Base-by-base conservation (phyloP, 2,113 vertebrate species). In the Cephalopholis sonnerati region DNA sequence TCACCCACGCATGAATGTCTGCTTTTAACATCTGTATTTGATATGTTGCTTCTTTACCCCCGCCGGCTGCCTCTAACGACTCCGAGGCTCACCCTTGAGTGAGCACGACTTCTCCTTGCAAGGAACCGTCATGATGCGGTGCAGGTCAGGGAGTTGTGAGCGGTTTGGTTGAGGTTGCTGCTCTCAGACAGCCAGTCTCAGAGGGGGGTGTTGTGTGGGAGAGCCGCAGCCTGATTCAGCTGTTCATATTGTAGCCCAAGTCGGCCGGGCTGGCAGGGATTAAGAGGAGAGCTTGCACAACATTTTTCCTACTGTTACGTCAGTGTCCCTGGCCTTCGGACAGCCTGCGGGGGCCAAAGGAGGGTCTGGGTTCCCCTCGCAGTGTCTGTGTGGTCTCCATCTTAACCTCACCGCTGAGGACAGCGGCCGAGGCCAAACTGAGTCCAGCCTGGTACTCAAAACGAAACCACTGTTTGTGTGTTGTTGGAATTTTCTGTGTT, bases 311-410 rank as follows among this genome's bases (percentile, higher is more conserved):
- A 80, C 82, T 46, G 69, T 92, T 83, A 77, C 70, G 81, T 93
- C 87, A 69, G 67, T 63, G 83, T 91, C 80, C 82, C 74, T 89
- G 86, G 84, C 72, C 87, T 66, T 25, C 22, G 51, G 71, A 77
- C 74, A 59, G 79, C 44, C 76, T 48, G 63, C 17, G 1, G 53
- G 63, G 87, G 76, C 77, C 63, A 74, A 62, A 64, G 15, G 61
- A 83, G 70, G 82, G n/a, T 78, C 81, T 27, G 71, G 84, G 87
- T 82, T 87, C 53, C 80, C 84, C 74, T 75, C 20, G 54, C 70
- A 70, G 54, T 44, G 65, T 78, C 70, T 91, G 90, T 93, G 91
- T 92, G 92, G 91, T 94, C 92, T 81, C 17, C 7, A 7, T 79
- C 44, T 77, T 84, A 61, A 80, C 79, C 79, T 80, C 87, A 81